These are phyloP conservation scores for Zingel zingel DNA, from an alignment of 2,113 vertebrate genomes.

Conservation along the genomic window DNA sequence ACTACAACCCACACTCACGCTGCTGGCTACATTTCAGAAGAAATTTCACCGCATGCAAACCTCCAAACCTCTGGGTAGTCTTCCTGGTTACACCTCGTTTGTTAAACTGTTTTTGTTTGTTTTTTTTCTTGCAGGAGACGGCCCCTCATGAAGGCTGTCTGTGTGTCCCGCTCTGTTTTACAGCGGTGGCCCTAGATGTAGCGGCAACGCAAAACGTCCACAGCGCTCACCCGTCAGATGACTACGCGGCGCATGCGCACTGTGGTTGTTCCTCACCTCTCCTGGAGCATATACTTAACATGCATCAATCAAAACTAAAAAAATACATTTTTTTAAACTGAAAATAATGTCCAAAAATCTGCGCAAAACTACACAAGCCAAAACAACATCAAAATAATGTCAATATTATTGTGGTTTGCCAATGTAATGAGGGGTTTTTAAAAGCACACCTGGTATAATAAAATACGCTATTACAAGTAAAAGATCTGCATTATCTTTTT, in stretches of 20 bases:
- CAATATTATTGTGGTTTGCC: not conserved
- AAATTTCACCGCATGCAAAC: constrained; percentile 4
- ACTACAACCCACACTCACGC: constrained; percentile 28
- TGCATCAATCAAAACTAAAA: not conserved
- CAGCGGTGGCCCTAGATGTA: constrained; percentile 52
- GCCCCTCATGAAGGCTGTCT: constrained; percentile 25
- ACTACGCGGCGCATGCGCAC: constrained; percentile 72
- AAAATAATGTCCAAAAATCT: not conserved
- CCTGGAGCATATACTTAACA: not conserved
- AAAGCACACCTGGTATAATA: not conserved
- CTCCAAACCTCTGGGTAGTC: not conserved
- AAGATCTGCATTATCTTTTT: no score
- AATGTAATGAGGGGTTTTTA: not conserved
- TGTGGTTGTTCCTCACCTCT: not conserved
- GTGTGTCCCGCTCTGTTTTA: constrained; percentile 37
- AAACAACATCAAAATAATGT: not conserved
- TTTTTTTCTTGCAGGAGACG: constrained; percentile 21
- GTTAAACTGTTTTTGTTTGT: not conserved
- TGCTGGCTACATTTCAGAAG: constrained; percentile 62
- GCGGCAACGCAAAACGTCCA: constrained; percentile 47
- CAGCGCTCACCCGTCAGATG: constrained; percentile 65
- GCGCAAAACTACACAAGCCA: not conserved
- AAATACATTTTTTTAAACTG: not conserved
- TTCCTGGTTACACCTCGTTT: not conserved
- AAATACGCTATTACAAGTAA: no score